These are phyloP conservation scores for Synanceia verrucosa DNA, from an alignment of 2,797 vertebrate species.

Conservation along the genomic window DNA sequence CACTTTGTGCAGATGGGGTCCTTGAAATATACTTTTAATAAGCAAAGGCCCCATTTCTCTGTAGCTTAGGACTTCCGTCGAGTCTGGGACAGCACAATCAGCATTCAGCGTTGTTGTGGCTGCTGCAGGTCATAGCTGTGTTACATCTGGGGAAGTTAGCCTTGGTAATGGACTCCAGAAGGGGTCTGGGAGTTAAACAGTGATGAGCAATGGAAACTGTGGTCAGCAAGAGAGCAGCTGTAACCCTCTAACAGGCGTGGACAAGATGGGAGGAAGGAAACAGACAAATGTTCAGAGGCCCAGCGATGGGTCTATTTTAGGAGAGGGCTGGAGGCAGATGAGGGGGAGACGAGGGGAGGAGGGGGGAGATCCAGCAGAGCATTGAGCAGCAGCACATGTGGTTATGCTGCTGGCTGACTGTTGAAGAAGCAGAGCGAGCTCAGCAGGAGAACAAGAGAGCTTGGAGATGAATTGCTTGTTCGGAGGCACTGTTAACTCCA, in stretches of 20 bases:
- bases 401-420: conserved; percentile 49
- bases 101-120: conserved; percentile 66
- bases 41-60: conserved; percentile 44
- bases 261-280: conserved; percentile 77
- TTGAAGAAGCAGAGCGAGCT: conserved; percentile 51
- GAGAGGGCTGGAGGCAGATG: conserved; percentile 54
- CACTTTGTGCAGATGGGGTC: conserved; percentile 19
- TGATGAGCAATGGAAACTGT: conserved; percentile 83
- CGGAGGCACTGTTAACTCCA: conserved; percentile 54
- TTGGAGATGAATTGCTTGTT: conserved; percentile 60
- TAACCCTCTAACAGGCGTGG: conserved; percentile 75
- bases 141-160: conserved; percentile 78
- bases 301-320: conserved; percentile 78
- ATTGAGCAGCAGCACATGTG: conserved; percentile 70
- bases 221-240: conserved; percentile 77
- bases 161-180: conserved; percentile 81
- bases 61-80: conserved; percentile 27
- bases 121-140: conserved; percentile 71
- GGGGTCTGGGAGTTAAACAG: conserved; percentile 74
- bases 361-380: conserved; percentile 29
- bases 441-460: conserved; percentile 57
- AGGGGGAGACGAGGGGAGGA: conserved; percentile 5
- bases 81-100: conserved; percentile 52
- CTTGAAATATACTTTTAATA: conserved; percentile 52
- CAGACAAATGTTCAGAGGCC: conserved; percentile 73